Conservation (phyloP, 2,113 vertebrate species). For the Mustelus asterias region DNA sequence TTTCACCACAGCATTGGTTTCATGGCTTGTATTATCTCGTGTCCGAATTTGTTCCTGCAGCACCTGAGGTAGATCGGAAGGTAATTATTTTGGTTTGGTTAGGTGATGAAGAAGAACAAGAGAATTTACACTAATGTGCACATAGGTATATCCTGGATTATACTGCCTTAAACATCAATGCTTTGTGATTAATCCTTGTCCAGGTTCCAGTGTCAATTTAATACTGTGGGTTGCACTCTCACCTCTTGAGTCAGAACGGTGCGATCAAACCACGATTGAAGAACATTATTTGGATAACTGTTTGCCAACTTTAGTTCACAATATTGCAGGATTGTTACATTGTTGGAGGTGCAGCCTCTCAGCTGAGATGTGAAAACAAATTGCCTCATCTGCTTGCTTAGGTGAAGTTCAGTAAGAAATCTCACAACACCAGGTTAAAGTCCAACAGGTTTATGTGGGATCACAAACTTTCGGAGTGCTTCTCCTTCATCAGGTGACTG, state of each 20-base stretch:
- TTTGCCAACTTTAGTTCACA: not conserved
- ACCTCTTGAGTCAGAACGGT: not conserved
- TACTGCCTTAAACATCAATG: not conserved
- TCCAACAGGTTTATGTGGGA: too few species aligned
- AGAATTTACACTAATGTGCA: not conserved
- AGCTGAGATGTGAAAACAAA: not conserved
- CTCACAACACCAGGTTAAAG: too few species aligned
- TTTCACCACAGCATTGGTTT: slow-evolving; percentile 66
- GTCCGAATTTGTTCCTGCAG: slow-evolving; percentile 69
- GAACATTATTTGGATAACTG: not conserved
- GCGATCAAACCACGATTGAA: not conserved
- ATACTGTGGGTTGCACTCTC: not conserved
- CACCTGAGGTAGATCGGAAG: slow-evolving; percentile 44
- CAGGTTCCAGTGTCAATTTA: not conserved
- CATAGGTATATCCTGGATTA: not conserved
- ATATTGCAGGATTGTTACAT: not conserved
- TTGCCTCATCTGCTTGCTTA: not conserved
- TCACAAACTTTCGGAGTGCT: too few species aligned
- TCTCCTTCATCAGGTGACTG: too few species aligned
- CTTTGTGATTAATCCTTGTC: not conserved
- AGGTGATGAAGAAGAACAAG: not conserved
- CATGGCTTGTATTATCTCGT: slow-evolving; percentile 64
- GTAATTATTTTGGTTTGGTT: not conserved
- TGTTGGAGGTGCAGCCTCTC: not conserved
- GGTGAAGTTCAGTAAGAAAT: not conserved